Evolutionary conservation across 2,888 invertebrate species (phyloP).

Genomic region (Perizoma flavofasciatum): DNA sequence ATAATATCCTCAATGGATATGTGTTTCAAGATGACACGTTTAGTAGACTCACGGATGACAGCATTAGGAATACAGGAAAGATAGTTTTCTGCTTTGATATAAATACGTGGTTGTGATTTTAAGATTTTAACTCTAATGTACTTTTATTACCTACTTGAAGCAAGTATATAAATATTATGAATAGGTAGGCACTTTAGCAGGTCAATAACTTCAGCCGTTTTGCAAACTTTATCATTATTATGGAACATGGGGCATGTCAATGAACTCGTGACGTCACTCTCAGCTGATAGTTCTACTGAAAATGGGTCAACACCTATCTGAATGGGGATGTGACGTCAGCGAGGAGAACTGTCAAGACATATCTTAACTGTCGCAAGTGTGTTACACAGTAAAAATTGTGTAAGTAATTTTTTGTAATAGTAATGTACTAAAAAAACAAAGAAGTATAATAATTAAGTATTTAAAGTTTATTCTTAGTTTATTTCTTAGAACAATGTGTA

Average conservation of each 20-base stretch:
- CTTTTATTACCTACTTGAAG: background rate
- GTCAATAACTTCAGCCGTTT: conserved; percentile 10
- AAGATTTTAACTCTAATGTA: too few relatives aligned
- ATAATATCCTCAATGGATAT: too few relatives aligned
- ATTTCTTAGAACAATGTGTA: too few relatives aligned
- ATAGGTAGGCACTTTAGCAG: background rate
- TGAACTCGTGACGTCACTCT: conserved; percentile 21
- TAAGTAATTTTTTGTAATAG: background rate
- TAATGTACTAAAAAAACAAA: background rate
- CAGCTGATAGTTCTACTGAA: conserved; percentile 17
- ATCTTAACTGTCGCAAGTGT: background rate
- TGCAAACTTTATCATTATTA: conserved; percentile 18
- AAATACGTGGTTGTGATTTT: too few relatives aligned
- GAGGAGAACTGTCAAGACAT: conserved; percentile 5
- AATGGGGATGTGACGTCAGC: conserved; percentile 13
- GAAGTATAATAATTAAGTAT: too few relatives aligned
- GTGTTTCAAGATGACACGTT: too few relatives aligned
- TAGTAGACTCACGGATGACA: too few relatives aligned
- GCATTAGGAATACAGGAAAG: too few relatives aligned
- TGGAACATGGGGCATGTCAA: conserved; percentile 18
- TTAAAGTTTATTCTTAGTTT: too few relatives aligned
- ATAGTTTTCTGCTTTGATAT: too few relatives aligned
- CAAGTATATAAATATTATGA: background rate
- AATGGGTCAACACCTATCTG: conserved; percentile 12
- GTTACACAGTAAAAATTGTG: background rate